Conservation (phyloP, 2,888 invertebrate genomes). For the Pasiphila rectangulata region DNA sequence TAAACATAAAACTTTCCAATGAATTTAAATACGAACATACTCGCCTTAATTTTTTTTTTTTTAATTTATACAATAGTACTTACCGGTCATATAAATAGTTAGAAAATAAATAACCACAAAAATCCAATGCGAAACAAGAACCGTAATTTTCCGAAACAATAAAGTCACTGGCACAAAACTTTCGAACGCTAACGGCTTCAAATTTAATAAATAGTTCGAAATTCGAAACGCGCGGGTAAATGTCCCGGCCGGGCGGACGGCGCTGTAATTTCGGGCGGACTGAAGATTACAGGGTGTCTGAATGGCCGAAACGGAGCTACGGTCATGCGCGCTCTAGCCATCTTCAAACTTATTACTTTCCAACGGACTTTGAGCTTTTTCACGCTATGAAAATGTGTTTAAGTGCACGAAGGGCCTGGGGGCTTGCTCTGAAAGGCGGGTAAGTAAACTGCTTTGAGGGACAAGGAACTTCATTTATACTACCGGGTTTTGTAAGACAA, state of each 20-base stretch:
- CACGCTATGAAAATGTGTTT: slow-evolving; percentile 40
- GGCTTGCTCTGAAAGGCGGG: slow-evolving; percentile 35
- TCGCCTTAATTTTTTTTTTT: too few relatives aligned
- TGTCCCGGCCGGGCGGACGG: slow-evolving; percentile 61
- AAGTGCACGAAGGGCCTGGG: slow-evolving; percentile 41
- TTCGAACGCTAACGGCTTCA: slow-evolving; percentile 45
- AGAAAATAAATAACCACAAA: slow-evolving; percentile 25
- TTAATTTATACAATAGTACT: slow-evolving; percentile 5
- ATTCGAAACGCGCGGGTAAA: slow-evolving; percentile 57
- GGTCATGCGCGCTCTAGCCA: slow-evolving; percentile 59
- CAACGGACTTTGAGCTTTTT: slow-evolving; percentile 52
- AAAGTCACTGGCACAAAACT: slow-evolving; percentile 39
- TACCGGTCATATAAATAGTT: slow-evolving; percentile 30
- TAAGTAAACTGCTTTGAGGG: slow-evolving; percentile 22
- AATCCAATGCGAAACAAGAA: slow-evolving; percentile 26
- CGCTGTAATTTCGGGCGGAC: slow-evolving; percentile 63
- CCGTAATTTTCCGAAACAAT: slow-evolving; percentile 16
- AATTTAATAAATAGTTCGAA: slow-evolving; percentile 60
- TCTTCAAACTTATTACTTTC: slow-evolving; percentile 45
- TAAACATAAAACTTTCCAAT: too few relatives aligned
- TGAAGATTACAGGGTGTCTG: slow-evolving; percentile 56
- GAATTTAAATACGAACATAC: background rate
- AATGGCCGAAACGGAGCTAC: slow-evolving; percentile 50
- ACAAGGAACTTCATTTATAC: slow-evolving; percentile 15
- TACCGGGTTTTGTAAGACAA: background rate